A percentile compares a stretch with the other conserved stretches of the same genome.
phyloP scores from a whole-genome alignment of 2,888 invertebrate genomes.

The Hybos culiciformis region DNA sequence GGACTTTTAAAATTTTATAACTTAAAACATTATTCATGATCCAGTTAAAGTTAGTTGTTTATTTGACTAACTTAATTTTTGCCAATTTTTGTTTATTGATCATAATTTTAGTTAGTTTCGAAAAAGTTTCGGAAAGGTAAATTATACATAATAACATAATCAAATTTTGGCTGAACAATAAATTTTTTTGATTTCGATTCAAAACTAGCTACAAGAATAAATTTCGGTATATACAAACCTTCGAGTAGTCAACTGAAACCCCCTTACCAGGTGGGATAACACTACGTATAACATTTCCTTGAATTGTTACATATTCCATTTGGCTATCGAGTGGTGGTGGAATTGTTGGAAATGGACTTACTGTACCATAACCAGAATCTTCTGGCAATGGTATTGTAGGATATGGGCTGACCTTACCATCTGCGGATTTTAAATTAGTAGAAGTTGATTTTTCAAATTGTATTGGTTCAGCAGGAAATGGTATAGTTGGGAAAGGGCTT shows the following conservation, averaged over 20 bases:
- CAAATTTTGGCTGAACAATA: too few species aligned
- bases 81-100: neutral
- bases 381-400: slow-evolving; percentile 3
- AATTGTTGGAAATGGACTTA: slow-evolving; percentile 11
- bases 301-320: slow-evolving; percentile 29
- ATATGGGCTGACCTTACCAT: neutral
- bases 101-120: slow-evolving; percentile 2
- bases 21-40: too few species aligned
- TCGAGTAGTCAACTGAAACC: slow-evolving; percentile 23
- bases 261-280: slow-evolving; percentile 36
- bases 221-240: slow-evolving; percentile 19
- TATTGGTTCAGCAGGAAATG: slow-evolving; percentile 16
- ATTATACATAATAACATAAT: slow-evolving; percentile 3
- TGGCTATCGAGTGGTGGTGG: slow-evolving; percentile 8
- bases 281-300: slow-evolving; percentile 35
- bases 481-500: too few species aligned
- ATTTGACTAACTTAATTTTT: too few species aligned
- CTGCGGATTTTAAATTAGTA: too few species aligned
- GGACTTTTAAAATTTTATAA: too few species aligned
- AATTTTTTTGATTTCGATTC: too few species aligned
- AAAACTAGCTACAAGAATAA: neutral
- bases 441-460: too few species aligned
- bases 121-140: slow-evolving; percentile 7
- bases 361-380: slow-evolving; percentile 14
- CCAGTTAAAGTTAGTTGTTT: too few species aligned